Conservation (phyloP, 2,888 invertebrate species). For the Acronicta alni region DNA sequence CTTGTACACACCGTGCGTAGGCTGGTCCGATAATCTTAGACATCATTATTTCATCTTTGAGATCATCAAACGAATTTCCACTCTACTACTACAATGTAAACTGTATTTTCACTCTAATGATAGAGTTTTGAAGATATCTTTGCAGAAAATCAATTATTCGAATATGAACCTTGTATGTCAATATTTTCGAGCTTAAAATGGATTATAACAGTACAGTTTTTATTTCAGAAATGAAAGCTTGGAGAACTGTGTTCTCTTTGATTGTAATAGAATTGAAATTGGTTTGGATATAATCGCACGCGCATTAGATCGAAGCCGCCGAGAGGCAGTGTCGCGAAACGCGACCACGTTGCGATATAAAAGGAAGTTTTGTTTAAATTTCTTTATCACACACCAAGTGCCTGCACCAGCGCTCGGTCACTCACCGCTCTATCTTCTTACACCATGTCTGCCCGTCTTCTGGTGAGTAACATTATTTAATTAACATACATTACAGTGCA, state of each 20-base stretch:
- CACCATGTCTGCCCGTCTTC: constrained; percentile 85
- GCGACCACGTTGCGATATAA: constrained; percentile 87
- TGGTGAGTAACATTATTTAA: constrained; percentile 78
- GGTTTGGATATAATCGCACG: constrained; percentile 38
- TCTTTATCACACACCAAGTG: constrained; percentile 85
- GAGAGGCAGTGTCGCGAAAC: constrained; percentile 87
- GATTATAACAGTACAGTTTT: constrained; percentile 47
- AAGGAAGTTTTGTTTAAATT: constrained; percentile 87
- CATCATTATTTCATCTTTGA: constrained; percentile 21
- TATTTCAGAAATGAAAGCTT: constrained; percentile 12
- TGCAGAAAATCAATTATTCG: constrained; percentile 15
- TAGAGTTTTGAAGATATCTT: constrained; percentile 51
- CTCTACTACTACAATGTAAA: constrained; percentile 61
- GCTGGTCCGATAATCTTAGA: constrained; percentile 20
- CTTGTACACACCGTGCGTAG: constrained; percentile 2
- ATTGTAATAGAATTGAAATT: constrained; percentile 60
- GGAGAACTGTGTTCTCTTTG: constrained; percentile 58
- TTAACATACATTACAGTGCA: constrained; percentile 13
- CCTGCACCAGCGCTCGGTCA: constrained; percentile 78
- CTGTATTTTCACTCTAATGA: constrained; percentile 69
- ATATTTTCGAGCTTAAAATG: constrained; percentile 59
- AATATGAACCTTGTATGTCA: constrained; percentile 57
- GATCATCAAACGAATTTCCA: constrained; percentile 58
- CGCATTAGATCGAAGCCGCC: constrained; percentile 68
- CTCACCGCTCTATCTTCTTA: constrained; percentile 63